phyloP scores from a whole-genome alignment of 1,140 invertebrate species.

The Coelopa frigida region DNA sequence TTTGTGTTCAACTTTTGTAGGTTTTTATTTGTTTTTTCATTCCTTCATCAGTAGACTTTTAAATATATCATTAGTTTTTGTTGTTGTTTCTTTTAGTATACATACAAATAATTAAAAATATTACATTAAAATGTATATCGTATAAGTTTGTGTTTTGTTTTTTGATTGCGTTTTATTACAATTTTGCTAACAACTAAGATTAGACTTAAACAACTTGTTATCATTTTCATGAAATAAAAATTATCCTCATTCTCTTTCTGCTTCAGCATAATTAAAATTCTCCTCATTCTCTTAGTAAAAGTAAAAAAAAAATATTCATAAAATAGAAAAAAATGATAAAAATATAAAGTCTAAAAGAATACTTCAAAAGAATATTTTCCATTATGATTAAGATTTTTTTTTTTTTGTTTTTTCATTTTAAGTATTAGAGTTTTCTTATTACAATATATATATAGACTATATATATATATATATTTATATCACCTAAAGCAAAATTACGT shows the following conservation, averaged over 20 bases:
- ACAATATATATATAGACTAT: slow-evolving; percentile 17
- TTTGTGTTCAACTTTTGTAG: slow-evolving; percentile 22
- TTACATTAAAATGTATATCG: slow-evolving; percentile 44
- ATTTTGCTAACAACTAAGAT: slow-evolving; percentile 44
- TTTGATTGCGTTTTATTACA: slow-evolving; percentile 36
- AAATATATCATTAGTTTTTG: slow-evolving; percentile 17
- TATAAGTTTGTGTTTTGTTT: slow-evolving; percentile 12
- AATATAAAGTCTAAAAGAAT: slow-evolving; percentile 9
- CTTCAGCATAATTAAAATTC: slow-evolving; percentile 5
- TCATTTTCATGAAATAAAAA: slow-evolving; percentile 6
- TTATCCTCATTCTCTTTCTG: background rate
- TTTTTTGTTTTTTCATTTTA: slow-evolving; percentile 12
- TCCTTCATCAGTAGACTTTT: slow-evolving; percentile 14
- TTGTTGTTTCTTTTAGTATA: slow-evolving; percentile 39
- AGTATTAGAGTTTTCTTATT: slow-evolving; percentile 27
- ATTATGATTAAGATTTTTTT: too few species aligned
- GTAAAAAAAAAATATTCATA: slow-evolving; percentile 6
- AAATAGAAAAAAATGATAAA: slow-evolving; percentile 19
- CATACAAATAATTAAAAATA: slow-evolving; percentile 46
- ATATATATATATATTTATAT: slow-evolving; percentile 39
- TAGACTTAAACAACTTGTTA: slow-evolving; percentile 9
- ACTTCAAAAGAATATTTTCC: too few species aligned
- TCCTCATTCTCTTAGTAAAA: background rate
- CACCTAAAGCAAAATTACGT: slow-evolving; percentile 45
- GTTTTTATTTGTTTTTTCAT: slow-evolving; percentile 21